Conservation (phyloP, 2,888 invertebrate genomes). For the Torymus auratus region DNA sequence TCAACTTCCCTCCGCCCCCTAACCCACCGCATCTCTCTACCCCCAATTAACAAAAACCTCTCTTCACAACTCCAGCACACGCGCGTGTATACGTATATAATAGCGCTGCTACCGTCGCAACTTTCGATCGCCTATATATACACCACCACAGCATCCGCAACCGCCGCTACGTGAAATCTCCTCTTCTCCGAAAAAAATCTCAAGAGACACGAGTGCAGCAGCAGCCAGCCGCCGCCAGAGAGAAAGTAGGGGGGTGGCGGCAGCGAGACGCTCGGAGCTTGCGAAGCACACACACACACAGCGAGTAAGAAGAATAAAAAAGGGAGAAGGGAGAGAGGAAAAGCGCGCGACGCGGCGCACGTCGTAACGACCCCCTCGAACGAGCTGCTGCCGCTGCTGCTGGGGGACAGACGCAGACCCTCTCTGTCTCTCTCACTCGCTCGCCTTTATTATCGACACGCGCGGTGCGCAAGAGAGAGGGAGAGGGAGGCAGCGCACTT, state of each 20-base stretch:
- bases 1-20: no score
- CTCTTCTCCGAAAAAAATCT: no score
- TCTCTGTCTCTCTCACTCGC: neutral
- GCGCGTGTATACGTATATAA: no score
- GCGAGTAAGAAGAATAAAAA: neutral
- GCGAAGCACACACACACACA: constrained; percentile 2
- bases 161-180: no score
- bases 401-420: neutral
- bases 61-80: no score
- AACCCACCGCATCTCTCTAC: no score
- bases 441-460: constrained; percentile 53
- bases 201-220: neutral
- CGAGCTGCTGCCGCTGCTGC: neutral
- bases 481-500: neutral
- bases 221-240: constrained; percentile 19
- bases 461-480: constrained; percentile 25
- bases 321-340: constrained; percentile 40
- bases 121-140: no score
- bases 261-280: constrained; percentile 12
- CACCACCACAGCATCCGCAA: no score
- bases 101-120: no score
- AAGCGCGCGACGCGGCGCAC: constrained; percentile 31
- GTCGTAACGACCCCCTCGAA: constrained; percentile 44
- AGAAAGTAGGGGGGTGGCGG: neutral
- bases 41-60: no score